Conservation (phyloP, 2,888 invertebrate genomes). For the Amphipoea lucens region DNA sequence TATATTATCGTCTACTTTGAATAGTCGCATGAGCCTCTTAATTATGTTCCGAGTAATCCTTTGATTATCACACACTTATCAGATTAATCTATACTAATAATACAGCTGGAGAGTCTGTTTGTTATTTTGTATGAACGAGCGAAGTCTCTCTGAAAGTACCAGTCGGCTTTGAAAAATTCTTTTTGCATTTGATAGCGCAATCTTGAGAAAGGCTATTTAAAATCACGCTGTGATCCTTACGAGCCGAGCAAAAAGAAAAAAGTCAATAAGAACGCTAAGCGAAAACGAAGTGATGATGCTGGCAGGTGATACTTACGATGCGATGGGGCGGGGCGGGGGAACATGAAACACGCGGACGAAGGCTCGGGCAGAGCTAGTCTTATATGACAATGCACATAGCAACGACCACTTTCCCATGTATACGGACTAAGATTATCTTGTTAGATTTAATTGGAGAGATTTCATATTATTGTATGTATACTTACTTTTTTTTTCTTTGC, state of each 20-base stretch:
- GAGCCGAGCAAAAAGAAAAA: background rate
- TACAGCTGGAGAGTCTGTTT: too few species aligned
- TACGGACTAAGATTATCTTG: conserved; percentile 30
- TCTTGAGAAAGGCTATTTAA: background rate
- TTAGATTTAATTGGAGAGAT: conserved; percentile 16
- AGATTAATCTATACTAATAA: conserved; percentile 2
- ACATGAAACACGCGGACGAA: background rate
- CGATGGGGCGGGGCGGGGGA: too few species aligned
- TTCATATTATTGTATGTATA: background rate
- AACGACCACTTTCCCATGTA: conserved; percentile 41
- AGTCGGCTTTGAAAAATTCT: background rate
- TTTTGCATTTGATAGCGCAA: background rate
- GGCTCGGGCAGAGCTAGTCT: too few species aligned
- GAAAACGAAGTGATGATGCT: background rate
- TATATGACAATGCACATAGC: conserved; percentile 40
- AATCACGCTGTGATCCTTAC: background rate
- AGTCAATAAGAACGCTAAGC: background rate
- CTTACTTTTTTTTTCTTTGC: background rate
- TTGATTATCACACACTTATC: conserved; percentile 4
- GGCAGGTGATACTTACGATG: background rate
- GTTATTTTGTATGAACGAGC: background rate
- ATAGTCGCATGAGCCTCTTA: conserved; percentile 19
- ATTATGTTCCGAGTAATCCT: conserved; percentile 47
- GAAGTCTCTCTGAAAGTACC: background rate
- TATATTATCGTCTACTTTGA: conserved; percentile 47